Base-by-base conservation (phyloP, 1,140 invertebrate species). In the Hermetia illucens region DNA sequence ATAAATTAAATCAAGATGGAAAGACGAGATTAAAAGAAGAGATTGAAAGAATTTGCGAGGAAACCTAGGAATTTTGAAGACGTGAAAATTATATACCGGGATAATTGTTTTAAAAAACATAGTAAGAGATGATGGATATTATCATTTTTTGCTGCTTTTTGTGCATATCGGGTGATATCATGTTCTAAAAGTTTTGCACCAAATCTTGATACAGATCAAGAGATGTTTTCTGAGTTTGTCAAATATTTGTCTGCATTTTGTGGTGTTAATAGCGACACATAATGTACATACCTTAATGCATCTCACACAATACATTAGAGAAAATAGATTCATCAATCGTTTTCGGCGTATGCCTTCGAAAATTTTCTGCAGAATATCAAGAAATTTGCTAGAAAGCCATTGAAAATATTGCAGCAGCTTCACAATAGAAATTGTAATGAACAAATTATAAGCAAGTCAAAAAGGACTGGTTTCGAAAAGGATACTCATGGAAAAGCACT, bases 61-160 rank as follows among this genome's bases (percentile, higher is more conserved):
- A 61, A 63, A 41, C 55, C 62, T 6, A 44, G 61, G 38, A 24
- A 36, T 17, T 40, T 68, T 3, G 21, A 35, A 16, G 57, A 66
- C 27, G 17, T 62, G 21, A 45, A 52, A 5, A 36, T 42, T 67
- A 4, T 69, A 69, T 45, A 59, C 52, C n/a, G 64, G 64, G 9
- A 46, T 58, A 29, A 38, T 62, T n/a, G 49, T 58, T 29, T 46
- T 68, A 17, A 50, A 47, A 41, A 36, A 45, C 20, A 42, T 48
- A 40, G 22, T 65, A 20, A n/a, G 40, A 18, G 21, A 47, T 21
- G 39, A 54, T n/a, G n/a, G 46, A 12, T 62, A 64, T 48, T n/a
- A 46, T 10, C 50, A 67, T 44, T 67, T 68, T 47, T 19, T 63
- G 9, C 15, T 45, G 8, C 39, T 68, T 1, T 52, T 49, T 43